These are phyloP conservation scores for Apeira syringaria DNA, from an alignment of 2,888 invertebrate genomes.

Conservation along the genomic window DNA sequence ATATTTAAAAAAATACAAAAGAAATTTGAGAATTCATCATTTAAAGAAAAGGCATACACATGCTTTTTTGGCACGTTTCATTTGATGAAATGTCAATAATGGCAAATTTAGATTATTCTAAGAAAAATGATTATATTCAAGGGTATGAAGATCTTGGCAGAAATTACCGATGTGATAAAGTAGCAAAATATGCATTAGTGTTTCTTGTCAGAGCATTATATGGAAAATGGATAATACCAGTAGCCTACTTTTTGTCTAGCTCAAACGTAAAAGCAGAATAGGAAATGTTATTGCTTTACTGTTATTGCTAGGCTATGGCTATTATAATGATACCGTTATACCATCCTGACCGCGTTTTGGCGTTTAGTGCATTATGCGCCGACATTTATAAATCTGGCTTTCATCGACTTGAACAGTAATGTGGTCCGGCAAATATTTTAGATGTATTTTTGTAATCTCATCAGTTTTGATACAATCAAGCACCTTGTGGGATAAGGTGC, in stretches of 20 bases:
- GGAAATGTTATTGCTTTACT: no score
- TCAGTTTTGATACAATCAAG: no score
- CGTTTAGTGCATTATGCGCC: no score
- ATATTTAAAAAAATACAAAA: constrained; percentile 5
- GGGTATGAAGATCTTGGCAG: constrained; percentile 29
- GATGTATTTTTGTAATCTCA: no score
- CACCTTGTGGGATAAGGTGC: no score
- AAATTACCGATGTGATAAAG: constrained; percentile 10
- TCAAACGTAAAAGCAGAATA: constrained; percentile 10
- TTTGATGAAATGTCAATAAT: constrained; percentile 31
- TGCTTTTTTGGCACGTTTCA: no score
- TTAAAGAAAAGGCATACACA: constrained; percentile 17
- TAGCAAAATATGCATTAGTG: constrained; percentile 21
- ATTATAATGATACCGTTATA: no score
- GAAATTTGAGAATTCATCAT: constrained; percentile 2
- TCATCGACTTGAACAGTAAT: no score
- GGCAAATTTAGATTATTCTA: constrained; percentile 24
- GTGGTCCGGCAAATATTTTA: no score
- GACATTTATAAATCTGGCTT: no score
- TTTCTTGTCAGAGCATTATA: constrained; percentile 23
- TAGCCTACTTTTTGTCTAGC: constrained; percentile 22
- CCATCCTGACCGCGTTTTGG: no score
- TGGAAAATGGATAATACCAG: constrained; percentile 18
- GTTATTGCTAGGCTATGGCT: no score
- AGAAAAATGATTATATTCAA: constrained; percentile 26